These are phyloP conservation scores for Myoxocephalus aenaeus DNA, from an alignment of 2,797 vertebrate genomes.

Conservation along the genomic window DNA sequence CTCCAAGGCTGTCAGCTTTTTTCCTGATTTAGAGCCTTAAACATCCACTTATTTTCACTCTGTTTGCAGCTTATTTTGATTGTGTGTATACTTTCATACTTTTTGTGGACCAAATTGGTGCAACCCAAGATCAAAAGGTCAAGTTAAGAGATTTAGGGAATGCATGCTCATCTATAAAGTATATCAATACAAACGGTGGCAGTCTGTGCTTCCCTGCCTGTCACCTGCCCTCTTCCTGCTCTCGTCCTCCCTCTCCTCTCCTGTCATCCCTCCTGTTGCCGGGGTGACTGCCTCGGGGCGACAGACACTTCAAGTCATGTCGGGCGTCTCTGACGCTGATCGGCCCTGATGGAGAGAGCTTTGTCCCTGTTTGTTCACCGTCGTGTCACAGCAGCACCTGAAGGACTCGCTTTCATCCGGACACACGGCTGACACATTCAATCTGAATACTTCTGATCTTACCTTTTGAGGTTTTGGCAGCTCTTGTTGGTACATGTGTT, in stretches of 20 bases:
- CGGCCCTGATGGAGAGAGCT: slow-evolving; percentile 78
- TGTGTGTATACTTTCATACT: not conserved
- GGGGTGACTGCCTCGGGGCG: slow-evolving; percentile 68
- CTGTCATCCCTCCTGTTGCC: slow-evolving; percentile 61
- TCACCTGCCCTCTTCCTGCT: slow-evolving; percentile 47
- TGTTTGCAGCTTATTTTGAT: not conserved
- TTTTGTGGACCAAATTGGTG: not conserved
- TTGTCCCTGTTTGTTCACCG: slow-evolving; percentile 82
- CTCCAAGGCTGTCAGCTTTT: too few species aligned
- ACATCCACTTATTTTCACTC: not conserved
- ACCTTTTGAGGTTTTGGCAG: not conserved
- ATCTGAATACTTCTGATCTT: not conserved
- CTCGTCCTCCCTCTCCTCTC: slow-evolving; percentile 8
- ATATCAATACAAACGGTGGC: not conserved
- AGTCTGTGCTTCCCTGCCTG: not conserved
- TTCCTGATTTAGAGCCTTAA: not conserved
- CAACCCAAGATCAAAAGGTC: not conserved
- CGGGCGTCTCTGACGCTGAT: slow-evolving; percentile 75
- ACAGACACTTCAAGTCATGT: slow-evolving; percentile 76
- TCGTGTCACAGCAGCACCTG: slow-evolving; percentile 70
- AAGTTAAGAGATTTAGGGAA: not conserved
- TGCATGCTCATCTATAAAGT: not conserved
- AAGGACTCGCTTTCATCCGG: slow-evolving; percentile 32
- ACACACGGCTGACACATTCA: slow-evolving; percentile 1
- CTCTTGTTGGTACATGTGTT: not conserved